phyloP scores from a whole-genome alignment of 2,797 vertebrate genomes.

The Spatula versicolor region DNA sequence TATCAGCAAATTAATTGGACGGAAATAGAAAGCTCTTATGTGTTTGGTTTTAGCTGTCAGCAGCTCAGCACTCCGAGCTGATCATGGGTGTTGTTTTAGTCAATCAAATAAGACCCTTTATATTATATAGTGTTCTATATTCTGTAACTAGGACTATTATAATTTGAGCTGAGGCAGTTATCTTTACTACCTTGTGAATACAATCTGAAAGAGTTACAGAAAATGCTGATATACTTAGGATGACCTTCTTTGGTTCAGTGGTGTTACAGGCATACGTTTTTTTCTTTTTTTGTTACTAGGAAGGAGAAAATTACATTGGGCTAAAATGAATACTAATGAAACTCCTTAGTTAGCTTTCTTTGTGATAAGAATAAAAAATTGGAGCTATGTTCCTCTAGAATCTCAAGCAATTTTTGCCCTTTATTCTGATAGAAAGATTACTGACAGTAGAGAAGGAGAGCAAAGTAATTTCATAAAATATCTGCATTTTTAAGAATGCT shows the following conservation, averaged over 20 bases:
- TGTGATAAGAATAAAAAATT: constrained; percentile 80
- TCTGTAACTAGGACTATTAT: constrained; percentile 43
- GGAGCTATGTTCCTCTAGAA: constrained; percentile 68
- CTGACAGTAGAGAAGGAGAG: constrained; percentile 66
- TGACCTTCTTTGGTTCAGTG: constrained; percentile 73
- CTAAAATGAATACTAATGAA: constrained; percentile 83
- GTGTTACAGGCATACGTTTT: constrained; percentile 59
- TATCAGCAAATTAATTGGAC: constrained; percentile 68
- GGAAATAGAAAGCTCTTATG: constrained; percentile 49
- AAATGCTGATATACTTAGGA: constrained; percentile 72
- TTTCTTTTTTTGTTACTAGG: constrained; percentile 76
- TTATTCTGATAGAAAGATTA: constrained; percentile 77
- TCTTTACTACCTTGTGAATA: constrained; percentile 71
- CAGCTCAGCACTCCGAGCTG: constrained; percentile 43
- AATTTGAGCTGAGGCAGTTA: constrained; percentile 68
- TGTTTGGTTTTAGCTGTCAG: constrained; percentile 63
- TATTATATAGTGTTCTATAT: constrained; percentile 29
- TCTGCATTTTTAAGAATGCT: constrained; percentile 81
- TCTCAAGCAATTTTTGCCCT: constrained; percentile 71
- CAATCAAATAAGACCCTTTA: constrained; percentile 34
- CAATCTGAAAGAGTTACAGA: constrained; percentile 57
- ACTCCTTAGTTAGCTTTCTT: constrained; percentile 79
- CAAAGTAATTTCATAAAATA: constrained; percentile 79
- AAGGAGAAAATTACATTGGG: constrained; percentile 77
- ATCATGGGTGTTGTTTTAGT: constrained; percentile 51